Conservation (phyloP, 2,113 vertebrate genomes). For the Parus major region DNA sequence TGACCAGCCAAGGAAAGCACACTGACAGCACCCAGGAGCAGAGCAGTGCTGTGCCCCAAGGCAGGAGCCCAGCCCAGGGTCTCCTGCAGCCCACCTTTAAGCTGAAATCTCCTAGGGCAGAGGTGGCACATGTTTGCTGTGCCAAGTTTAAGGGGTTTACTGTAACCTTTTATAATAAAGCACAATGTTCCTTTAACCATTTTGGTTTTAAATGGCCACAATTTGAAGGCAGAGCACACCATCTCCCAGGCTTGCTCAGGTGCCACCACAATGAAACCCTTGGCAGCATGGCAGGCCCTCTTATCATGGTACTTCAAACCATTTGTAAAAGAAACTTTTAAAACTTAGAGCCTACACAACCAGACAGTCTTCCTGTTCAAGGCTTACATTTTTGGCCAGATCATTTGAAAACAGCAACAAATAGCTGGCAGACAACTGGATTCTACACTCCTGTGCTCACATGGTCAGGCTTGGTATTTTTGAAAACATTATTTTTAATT, state of each 20-base stretch:
- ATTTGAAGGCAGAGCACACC: background rate
- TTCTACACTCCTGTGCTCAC: background rate
- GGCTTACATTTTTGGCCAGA: background rate
- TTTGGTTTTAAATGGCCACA: background rate
- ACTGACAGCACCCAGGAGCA: background rate
- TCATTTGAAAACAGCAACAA: background rate
- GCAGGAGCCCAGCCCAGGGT: background rate
- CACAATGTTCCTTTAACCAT: background rate
- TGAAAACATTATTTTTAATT: background rate
- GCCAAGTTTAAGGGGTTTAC: background rate
- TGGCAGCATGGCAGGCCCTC: background rate
- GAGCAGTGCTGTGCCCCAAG: background rate
- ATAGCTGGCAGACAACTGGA: background rate
- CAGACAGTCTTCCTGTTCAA: background rate
- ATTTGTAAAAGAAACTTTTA: background rate
- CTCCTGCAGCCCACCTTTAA: background rate
- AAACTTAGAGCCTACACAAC: background rate
- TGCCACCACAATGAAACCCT: background rate
- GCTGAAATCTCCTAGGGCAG: background rate
- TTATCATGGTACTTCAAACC: background rate
- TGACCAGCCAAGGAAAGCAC: background rate
- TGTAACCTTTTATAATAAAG: background rate
- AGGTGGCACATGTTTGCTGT: background rate
- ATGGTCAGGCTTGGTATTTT: background rate
- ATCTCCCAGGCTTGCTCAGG: background rate